phyloP scores from a whole-genome alignment of 2,888 invertebrate genomes.

The Hymenopus coronatus region DNA sequence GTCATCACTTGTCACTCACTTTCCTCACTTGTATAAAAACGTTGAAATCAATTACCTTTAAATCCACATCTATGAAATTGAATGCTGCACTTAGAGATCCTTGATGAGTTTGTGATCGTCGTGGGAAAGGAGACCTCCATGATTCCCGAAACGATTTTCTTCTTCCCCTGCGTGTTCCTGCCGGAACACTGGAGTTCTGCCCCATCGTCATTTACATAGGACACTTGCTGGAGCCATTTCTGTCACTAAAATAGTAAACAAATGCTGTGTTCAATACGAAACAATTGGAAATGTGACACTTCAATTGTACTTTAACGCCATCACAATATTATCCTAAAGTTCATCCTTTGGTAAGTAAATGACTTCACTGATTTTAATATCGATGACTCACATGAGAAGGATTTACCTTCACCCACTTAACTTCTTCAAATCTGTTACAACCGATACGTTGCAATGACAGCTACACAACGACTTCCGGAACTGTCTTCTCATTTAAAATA shows the following conservation, averaged over 20 bases:
- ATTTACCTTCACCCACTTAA: background rate
- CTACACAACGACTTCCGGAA: background rate
- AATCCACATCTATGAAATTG: slow-evolving; percentile 49
- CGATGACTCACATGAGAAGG: background rate
- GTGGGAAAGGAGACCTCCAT: slow-evolving; percentile 42
- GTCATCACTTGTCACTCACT: too few relatives aligned
- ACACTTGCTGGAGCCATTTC: background rate
- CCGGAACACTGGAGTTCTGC: slow-evolving; percentile 43
- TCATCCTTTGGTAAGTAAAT: background rate
- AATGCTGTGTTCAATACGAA: background rate
- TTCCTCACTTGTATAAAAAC: too few relatives aligned
- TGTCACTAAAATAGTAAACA: background rate
- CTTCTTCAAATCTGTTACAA: background rate
- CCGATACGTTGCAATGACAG: background rate
- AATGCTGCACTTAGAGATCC: slow-evolving; percentile 52
- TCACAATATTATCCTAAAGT: background rate
- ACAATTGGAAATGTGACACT: background rate
- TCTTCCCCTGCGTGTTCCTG: slow-evolving; percentile 41
- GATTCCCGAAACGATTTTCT: slow-evolving; percentile 45
- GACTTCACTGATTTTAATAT: background rate
- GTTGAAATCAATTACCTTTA: slow-evolving; percentile 39
- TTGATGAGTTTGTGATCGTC: slow-evolving; percentile 45
- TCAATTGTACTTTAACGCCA: background rate
- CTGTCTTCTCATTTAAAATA: background rate
- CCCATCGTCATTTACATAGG: slow-evolving; percentile 42